Evolutionary conservation across 1,140 invertebrate species (phyloP).

Genomic region (Thereuonema tuberculata): DNA sequence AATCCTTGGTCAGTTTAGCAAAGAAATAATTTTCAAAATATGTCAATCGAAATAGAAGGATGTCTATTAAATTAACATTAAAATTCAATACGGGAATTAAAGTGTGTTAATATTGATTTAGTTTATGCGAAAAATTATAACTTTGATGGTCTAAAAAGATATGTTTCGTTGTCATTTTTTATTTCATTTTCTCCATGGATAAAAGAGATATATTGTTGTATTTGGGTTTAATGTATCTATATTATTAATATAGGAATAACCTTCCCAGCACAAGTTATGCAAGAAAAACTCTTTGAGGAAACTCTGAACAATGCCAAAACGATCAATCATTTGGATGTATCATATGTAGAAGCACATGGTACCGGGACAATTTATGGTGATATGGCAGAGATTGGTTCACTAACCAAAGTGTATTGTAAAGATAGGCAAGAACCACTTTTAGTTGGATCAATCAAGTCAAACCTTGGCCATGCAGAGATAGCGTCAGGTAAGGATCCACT

Average conservation of each 20-base stretch:
- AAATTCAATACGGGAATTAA: no score
- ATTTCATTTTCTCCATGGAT: no score
- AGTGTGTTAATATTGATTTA: no score
- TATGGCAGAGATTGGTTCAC: slow-evolving; percentile 88
- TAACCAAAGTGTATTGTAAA: slow-evolving; percentile 81
- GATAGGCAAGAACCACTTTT: slow-evolving; percentile 57
- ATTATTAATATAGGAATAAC: slow-evolving; percentile 72
- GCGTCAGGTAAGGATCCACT: slow-evolving; percentile 57
- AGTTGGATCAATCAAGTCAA: slow-evolving; percentile 92
- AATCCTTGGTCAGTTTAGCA: no score
- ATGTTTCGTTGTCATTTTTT: no score
- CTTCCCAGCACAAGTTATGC: slow-evolving; percentile 72
- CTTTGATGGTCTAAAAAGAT: no score
- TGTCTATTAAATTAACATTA: no score
- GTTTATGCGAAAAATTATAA: no score
- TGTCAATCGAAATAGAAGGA: no score
- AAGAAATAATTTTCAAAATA: no score
- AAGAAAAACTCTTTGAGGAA: slow-evolving; percentile 67
- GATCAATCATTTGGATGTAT: slow-evolving; percentile 65
- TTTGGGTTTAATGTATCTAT: no score
- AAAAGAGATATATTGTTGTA: no score
- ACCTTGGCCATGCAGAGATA: slow-evolving; percentile 94
- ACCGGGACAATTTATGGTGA: slow-evolving; percentile 55
- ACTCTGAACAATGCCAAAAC: slow-evolving; percentile 64
- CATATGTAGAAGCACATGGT: slow-evolving; percentile 89